Percentiles rank a stretch among this genome's conserved stretches.
phyloP scores from a whole-genome alignment of 2,888 invertebrate species.

The Eupithecia subfuscata region DNA sequence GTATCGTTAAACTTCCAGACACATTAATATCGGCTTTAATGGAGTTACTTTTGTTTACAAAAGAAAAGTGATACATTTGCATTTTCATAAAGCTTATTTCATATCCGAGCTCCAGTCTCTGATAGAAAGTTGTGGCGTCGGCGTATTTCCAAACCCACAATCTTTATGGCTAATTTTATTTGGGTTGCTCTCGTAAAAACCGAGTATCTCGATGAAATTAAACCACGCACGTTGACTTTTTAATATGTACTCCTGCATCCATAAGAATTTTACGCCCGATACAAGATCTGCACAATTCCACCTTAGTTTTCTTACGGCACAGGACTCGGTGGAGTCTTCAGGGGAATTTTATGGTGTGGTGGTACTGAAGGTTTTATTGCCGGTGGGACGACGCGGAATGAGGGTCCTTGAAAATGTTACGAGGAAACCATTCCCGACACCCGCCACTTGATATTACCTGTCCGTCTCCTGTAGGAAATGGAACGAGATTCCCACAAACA shows the following conservation, averaged over 20 bases:
- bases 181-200: slow-evolving; percentile 50
- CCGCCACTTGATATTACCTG: slow-evolving; percentile 56
- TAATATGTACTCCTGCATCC: slow-evolving; percentile 32
- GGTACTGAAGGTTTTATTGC: slow-evolving; percentile 72
- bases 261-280: slow-evolving; percentile 32
- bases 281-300: slow-evolving; percentile 48
- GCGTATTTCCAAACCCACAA: slow-evolving; percentile 49
- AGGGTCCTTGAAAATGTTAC: slow-evolving; percentile 64
- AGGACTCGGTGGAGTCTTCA: slow-evolving; percentile 59
- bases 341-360: slow-evolving; percentile 70
- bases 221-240: slow-evolving; percentile 44
- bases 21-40: slow-evolving; percentile 50
- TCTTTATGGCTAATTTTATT: slow-evolving; percentile 56
- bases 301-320: slow-evolving; percentile 37
- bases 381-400: slow-evolving; percentile 60
- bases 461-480: slow-evolving; percentile 52
- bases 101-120: slow-evolving; percentile 40
- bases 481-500: slow-evolving; percentile 48
- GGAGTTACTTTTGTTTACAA: slow-evolving; percentile 29
- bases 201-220: slow-evolving; percentile 42
- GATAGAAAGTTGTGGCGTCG: slow-evolving; percentile 39
- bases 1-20: slow-evolving; percentile 47
- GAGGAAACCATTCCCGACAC: slow-evolving; percentile 58
- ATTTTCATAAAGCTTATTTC: slow-evolving; percentile 37
- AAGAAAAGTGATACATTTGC: slow-evolving; percentile 30